Base-by-base conservation (phyloP, 2,113 vertebrate species). In the Echinops telfairi region DNA sequence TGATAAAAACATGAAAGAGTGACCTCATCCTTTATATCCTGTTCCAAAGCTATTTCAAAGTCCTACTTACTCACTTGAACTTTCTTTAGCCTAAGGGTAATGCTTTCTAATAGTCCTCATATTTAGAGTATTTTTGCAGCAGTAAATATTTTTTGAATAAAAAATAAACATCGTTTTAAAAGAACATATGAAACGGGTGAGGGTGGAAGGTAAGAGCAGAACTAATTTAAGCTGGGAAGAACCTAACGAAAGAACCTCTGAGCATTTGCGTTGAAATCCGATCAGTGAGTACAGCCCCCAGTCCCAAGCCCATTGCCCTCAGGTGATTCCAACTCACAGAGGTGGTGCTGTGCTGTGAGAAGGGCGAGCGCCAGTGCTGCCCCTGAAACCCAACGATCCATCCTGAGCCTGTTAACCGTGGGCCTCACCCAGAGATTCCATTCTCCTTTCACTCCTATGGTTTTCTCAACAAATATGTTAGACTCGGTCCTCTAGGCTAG, bases 1-100 rank as follows among this genome's bases (percentile, higher is more conserved):
- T 84, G 78, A 73, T 36, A 43, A 94, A 92, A 78, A 77, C 60
- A 95, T 88, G 70, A 83, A 38, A 86, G 23, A 88, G 47, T 81
- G 7, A 68, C 77, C 40, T 86, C 58, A 77, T 73, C 23, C 84
- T 36, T 70, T 78, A 78, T 80, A 68, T 81, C 85, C 73, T 78
- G 16, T 87, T 91, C 57, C 87, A 75, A 95, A 85, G 57, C 68
- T 82, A 47, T 94, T 83, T 5, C 70, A 91, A 71, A 12, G 27
- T 73, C 10, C 53, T 90, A 22, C 79, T 25, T 43, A 78, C 85
- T 94, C 77, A 70, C 23, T 88, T 94, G 47, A 88, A 58, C 43
- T 91, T 93, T 60, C n/a, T 71, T 91, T 58, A 76, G 84, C 47
- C 29, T 76, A 75, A 31, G 68, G 91, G 29, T 58, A 36, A 64